Evolutionary conservation across 1,140 invertebrate genomes (phyloP).

Genomic region (Drosophila athabasca): DNA sequence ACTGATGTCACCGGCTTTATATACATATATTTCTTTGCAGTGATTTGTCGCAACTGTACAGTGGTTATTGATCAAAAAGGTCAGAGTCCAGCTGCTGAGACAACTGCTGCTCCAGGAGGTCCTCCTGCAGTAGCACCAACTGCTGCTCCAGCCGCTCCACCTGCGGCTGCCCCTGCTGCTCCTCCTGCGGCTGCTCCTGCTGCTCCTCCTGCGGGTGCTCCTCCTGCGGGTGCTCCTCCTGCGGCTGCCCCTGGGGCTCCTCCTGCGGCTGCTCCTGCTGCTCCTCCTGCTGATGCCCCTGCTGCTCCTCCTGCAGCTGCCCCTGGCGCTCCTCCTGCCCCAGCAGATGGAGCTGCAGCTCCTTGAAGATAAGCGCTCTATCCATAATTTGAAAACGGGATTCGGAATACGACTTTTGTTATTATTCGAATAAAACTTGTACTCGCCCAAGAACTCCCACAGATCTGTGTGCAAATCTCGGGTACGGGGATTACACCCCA

Average conservation of each 20-base stretch:
- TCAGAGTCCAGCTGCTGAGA: neutral
- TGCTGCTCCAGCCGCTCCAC: slow-evolving; percentile 1
- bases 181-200: neutral
- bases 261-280: neutral
- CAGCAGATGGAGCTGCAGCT: neutral
- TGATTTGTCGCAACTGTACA: slow-evolving; percentile 64
- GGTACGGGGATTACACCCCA: neutral
- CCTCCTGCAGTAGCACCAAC: neutral
- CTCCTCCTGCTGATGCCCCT: too few species aligned
- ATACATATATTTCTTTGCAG: slow-evolving; percentile 15
- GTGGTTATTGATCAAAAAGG: slow-evolving; percentile 39
- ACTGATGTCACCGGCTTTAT: neutral
- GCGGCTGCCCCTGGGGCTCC: neutral
- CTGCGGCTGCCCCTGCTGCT: neutral
- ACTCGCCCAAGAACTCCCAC: neutral
- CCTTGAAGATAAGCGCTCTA: neutral
- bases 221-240: neutral
- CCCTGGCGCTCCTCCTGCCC: too few species aligned
- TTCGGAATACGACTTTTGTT: slow-evolving; percentile 45
- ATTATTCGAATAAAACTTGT: slow-evolving; percentile 10
- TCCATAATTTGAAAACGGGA: slow-evolving; percentile 25
- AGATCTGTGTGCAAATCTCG: neutral
- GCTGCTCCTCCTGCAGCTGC: neutral
- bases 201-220: neutral
- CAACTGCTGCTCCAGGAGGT: neutral